Evolutionary conservation across 2,888 invertebrate species (phyloP).

Genomic region (Cheilosia variabilis): DNA sequence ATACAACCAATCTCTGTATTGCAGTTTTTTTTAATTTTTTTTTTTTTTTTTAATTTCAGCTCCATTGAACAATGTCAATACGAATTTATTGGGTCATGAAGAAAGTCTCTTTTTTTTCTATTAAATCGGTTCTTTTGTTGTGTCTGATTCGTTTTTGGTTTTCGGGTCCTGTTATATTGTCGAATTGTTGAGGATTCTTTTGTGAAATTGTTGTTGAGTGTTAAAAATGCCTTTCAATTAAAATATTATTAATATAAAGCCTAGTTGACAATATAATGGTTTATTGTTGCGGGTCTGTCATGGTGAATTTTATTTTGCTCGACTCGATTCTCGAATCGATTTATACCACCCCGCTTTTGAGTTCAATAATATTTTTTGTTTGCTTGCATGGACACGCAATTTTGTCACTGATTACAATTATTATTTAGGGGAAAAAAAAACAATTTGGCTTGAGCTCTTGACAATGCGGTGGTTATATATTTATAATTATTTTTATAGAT

Average conservation of each 20-base stretch:
- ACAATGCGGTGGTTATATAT: too few species aligned
- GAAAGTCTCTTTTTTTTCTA: constrained; percentile 13
- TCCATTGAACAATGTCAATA: constrained; percentile 73
- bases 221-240: constrained; percentile 10
- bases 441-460: too few species aligned
- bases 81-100: constrained; percentile 69
- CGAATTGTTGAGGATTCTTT: constrained; percentile 19
- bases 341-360: not conserved
- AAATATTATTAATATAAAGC: constrained; percentile 12
- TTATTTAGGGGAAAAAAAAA: too few species aligned
- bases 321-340: not conserved
- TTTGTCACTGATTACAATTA: not conserved
- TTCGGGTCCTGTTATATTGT: constrained; percentile 1
- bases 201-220: constrained; percentile 5
- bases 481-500: too few species aligned
- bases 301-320: not conserved
- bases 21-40: constrained; percentile 12
- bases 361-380: not conserved
- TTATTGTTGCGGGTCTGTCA: not conserved
- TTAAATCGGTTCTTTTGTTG: constrained; percentile 34
- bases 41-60: constrained; percentile 43
- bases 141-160: constrained; percentile 28
- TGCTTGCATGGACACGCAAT: not conserved
- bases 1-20: constrained; percentile 28
- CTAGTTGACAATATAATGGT: not conserved